These are phyloP conservation scores for Drosophila merina DNA, from an alignment of 2,888 invertebrate genomes.

Conservation along the genomic window DNA sequence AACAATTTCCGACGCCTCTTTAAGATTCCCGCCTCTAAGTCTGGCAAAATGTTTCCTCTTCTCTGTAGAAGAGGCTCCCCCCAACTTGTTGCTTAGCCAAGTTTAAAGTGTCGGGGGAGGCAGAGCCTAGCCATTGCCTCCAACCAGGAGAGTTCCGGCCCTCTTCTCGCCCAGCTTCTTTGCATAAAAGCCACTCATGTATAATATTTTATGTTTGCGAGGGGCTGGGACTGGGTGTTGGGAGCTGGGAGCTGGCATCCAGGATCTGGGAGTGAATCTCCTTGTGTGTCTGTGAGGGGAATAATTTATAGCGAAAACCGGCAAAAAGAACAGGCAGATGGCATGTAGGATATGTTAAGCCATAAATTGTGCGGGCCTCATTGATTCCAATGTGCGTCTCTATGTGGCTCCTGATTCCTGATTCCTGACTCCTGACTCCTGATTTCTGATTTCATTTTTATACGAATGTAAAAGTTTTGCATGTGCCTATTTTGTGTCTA, in stretches of 20 bases:
- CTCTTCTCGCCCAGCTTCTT: constrained; percentile 27
- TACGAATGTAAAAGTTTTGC: constrained; percentile 26
- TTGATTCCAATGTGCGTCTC: constrained; percentile 60
- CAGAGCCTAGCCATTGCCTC: background rate
- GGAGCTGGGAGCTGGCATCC: background rate
- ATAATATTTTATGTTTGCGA: constrained; percentile 63
- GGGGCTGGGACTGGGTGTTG: background rate
- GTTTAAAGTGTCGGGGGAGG: constrained; percentile 35
- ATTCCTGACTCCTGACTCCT: constrained; percentile 4
- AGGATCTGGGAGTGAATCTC: background rate
- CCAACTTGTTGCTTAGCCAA: constrained; percentile 63
- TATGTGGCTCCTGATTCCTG: constrained; percentile 30
- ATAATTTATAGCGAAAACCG: constrained; percentile 62
- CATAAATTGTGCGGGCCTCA: constrained; percentile 64
- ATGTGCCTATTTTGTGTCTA: constrained; percentile 17
- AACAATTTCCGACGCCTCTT: constrained; percentile 56
- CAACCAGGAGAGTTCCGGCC: background rate
- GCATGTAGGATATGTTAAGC: constrained; percentile 45
- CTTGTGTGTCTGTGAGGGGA: constrained; percentile 14
- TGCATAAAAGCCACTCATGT: constrained; percentile 61
- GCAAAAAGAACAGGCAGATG: constrained; percentile 26
- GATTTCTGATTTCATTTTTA: constrained; percentile 31
- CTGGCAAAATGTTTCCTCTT: constrained; percentile 24
- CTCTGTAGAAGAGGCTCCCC: background rate
- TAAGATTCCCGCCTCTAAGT: constrained; percentile 48